phyloP scores from a whole-genome alignment of 1,140 invertebrate species.

The Hestina assimilis region DNA sequence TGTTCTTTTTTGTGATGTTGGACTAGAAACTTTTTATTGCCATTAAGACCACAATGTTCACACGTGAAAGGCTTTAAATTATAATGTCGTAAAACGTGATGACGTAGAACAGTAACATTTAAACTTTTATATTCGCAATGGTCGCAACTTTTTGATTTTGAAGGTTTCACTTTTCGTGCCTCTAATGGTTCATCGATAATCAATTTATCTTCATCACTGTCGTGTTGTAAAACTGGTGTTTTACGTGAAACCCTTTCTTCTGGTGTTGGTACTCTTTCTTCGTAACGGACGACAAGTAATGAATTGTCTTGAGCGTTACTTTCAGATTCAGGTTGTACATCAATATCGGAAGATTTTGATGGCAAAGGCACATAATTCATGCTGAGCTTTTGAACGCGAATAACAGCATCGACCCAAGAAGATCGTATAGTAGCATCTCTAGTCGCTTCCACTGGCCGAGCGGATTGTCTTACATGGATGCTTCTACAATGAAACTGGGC shows the following conservation, averaged over 20 bases:
- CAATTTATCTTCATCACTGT: constrained; percentile 48
- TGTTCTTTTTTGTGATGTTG: constrained; percentile 34
- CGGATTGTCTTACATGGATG: constrained; percentile 25
- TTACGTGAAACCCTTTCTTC: constrained; percentile 28
- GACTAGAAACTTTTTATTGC: constrained; percentile 18
- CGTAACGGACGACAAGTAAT: constrained; percentile 57
- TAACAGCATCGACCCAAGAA: constrained; percentile 47
- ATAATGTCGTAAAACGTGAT: constrained; percentile 49
- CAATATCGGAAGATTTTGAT: neutral
- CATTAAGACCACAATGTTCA: constrained; percentile 36
- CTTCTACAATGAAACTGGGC: constrained; percentile 61
- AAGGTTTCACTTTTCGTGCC: neutral
- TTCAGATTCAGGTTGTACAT: neutral
- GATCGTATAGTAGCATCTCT: constrained; percentile 38
- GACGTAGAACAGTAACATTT: constrained; percentile 7
- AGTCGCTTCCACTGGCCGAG: constrained; percentile 46
- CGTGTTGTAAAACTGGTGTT: constrained; percentile 8
- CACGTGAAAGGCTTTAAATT: constrained; percentile 46
- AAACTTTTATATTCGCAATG: constrained; percentile 34
- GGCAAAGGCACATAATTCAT: constrained; percentile 24
- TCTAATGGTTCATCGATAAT: constrained; percentile 43
- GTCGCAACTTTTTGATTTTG: constrained; percentile 24
- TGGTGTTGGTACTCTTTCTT: constrained; percentile 44
- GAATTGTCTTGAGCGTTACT: constrained; percentile 41
- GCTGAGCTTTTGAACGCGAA: constrained; percentile 39